Conservation (phyloP, 1,140 invertebrate genomes). For the Drosophila oshimai region DNA sequence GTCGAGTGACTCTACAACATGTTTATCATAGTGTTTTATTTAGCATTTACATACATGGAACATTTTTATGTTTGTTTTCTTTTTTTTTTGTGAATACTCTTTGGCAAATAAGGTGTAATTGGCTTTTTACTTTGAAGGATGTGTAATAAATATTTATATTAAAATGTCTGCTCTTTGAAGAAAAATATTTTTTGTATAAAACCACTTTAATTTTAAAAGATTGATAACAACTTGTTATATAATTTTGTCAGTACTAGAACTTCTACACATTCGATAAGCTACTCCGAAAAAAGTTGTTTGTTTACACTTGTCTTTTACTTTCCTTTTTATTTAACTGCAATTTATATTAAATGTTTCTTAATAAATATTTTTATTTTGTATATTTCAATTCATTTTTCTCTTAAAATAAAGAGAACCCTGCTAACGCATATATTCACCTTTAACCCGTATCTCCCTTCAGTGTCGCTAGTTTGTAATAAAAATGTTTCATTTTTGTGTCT, state of each 20-base stretch:
- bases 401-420: not conserved
- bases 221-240: no score
- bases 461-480: constrained; percentile 66
- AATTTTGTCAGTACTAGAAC: no score
- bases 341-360: no score
- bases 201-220: no score
- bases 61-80: constrained; percentile 23
- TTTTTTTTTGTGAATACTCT: constrained; percentile 38
- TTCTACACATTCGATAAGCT: no score
- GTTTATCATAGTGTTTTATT: constrained; percentile 80
- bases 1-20: constrained; percentile 48
- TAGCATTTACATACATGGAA: constrained; percentile 59
- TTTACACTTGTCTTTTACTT: no score
- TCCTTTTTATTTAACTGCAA: no score
- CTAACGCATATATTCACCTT: not conserved
- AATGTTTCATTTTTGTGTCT: constrained; percentile 76
- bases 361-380: not conserved
- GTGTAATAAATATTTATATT: not conserved
- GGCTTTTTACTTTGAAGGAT: not conserved
- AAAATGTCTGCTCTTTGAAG: no score
- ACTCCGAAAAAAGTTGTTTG: no score
- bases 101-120: not conserved
- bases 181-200: no score
- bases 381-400: not conserved
- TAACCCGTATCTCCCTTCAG: not conserved